Percentiles rank a stretch among this genome's conserved stretches.
Conservation (phyloP, 1,140 invertebrate species). For the Drosophila tristis region DNA sequence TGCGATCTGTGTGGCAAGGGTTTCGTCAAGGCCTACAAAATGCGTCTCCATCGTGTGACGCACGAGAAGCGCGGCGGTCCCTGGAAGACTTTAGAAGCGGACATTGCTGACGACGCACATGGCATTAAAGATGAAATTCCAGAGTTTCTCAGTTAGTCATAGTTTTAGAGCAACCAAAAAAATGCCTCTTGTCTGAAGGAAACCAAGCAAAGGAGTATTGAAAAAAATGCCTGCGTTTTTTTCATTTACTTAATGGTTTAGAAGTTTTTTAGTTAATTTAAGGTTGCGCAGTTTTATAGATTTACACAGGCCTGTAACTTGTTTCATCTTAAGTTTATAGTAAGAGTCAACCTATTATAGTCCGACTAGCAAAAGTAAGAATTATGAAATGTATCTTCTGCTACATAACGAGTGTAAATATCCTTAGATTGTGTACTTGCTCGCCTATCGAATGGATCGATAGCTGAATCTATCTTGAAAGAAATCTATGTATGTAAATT, state of each 20-base stretch:
- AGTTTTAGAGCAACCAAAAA: neutral
- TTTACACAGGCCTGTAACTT: no score
- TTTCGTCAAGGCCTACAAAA: slow-evolving; percentile 73
- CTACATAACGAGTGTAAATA: no score
- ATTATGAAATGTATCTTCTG: no score
- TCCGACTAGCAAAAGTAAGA: no score
- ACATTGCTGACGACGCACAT: slow-evolving; percentile 5
- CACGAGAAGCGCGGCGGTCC: slow-evolving; percentile 55
- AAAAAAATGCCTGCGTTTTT: neutral
- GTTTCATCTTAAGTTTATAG: no score
- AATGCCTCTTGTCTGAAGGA: neutral
- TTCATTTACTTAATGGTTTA: neutral
- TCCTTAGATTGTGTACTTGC: neutral
- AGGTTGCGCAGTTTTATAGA: no score
- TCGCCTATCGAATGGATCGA: no score
- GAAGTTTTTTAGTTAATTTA: no score
- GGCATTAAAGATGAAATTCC: slow-evolving; percentile 51
- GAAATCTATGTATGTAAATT: no score
- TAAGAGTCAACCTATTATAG: no score
- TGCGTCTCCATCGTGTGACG: slow-evolving; percentile 69
- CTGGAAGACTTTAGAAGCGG: slow-evolving; percentile 39
- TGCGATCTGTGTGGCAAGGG: slow-evolving; percentile 73
- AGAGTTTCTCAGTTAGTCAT: slow-evolving; percentile 27
- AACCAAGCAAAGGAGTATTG: neutral
- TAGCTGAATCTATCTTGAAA: no score